These are phyloP conservation scores for Agriotes lineatus DNA, from an alignment of 2,888 invertebrate species.

Conservation along the genomic window DNA sequence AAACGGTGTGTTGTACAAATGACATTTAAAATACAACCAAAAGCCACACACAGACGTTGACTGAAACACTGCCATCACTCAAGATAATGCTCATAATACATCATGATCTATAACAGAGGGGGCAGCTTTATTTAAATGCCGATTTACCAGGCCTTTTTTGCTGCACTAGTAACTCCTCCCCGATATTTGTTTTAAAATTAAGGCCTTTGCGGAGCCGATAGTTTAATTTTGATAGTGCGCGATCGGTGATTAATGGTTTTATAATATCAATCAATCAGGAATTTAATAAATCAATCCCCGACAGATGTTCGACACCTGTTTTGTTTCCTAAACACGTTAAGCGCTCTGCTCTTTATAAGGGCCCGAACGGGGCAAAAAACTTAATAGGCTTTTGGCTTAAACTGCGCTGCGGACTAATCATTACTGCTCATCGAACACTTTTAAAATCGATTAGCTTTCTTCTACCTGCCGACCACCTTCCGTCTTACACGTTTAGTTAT, in stretches of 20 bases:
- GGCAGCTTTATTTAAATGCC: slow-evolving; percentile 38
- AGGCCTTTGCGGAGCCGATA: slow-evolving; percentile 11
- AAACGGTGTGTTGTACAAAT: slow-evolving; percentile 54
- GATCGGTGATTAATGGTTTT: slow-evolving; percentile 36
- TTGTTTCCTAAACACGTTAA: slow-evolving; percentile 34
- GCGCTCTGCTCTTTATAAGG: slow-evolving; percentile 41
- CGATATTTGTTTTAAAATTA: slow-evolving; percentile 29
- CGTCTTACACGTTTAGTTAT: slow-evolving; percentile 51
- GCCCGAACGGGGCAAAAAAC: slow-evolving; percentile 45
- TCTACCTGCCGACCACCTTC: slow-evolving; percentile 59
- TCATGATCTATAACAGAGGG: slow-evolving; percentile 42
- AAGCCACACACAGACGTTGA: slow-evolving; percentile 60
- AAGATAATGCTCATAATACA: slow-evolving; percentile 57
- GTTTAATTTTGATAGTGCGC: slow-evolving; percentile 35
- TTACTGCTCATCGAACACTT: slow-evolving; percentile 60
- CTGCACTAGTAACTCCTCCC: slow-evolving; percentile 18
- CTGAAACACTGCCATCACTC: slow-evolving; percentile 60
- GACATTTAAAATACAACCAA: slow-evolving; percentile 58
- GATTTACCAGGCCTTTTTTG: slow-evolving; percentile 15
- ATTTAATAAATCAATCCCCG: slow-evolving; percentile 44
- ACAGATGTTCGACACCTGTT: slow-evolving; percentile 43
- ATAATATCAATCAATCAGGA: slow-evolving; percentile 42
- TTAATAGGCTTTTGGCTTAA: slow-evolving; percentile 54
- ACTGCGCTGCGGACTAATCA: slow-evolving; percentile 52
- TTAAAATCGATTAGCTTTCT: slow-evolving; percentile 58